Percentiles rank a stretch among this genome's conserved stretches.
Conservation (phyloP, 2,113 vertebrate species). For the Scopus umbretta region DNA sequence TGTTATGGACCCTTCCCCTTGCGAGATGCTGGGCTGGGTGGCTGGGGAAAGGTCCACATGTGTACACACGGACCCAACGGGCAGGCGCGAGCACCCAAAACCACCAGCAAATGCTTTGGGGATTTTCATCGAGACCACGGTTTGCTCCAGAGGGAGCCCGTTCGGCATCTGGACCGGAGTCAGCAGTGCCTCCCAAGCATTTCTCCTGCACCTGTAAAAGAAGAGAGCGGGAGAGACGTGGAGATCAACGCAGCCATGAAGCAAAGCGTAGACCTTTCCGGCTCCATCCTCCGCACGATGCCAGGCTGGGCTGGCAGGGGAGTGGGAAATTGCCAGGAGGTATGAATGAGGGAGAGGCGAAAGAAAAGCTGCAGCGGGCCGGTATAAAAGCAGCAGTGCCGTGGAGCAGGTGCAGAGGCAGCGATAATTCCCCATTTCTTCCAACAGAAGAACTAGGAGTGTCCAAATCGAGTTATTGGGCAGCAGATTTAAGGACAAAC, state of each 20-base stretch:
- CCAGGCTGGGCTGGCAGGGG: neutral
- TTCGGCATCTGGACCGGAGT: rapidly evolving
- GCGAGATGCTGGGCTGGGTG: neutral
- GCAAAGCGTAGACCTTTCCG: neutral
- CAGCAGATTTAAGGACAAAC: conserved; percentile 1
- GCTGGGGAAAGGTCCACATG: neutral
- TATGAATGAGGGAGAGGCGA: neutral
- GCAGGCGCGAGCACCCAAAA: neutral
- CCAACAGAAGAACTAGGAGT: neutral
- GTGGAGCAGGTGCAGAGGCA: conserved; percentile 43
- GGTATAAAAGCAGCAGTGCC: neutral
- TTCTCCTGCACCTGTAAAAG: neutral
- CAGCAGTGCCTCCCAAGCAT: neutral
- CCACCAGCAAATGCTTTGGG: neutral
- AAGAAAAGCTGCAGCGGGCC: neutral
- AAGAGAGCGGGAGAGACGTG: neutral
- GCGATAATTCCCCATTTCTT: conserved; percentile 11
- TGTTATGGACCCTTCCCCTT: neutral
- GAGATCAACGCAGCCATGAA: neutral
- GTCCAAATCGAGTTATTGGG: neutral
- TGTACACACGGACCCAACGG: rapidly evolving
- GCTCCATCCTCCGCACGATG: rapidly evolving
- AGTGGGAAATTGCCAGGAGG: neutral
- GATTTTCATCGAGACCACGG: rapidly evolving
- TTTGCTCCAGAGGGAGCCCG: neutral